phyloP scores from a whole-genome alignment of 2,113 vertebrate species.

The Dicentrarchus labrax region DNA sequence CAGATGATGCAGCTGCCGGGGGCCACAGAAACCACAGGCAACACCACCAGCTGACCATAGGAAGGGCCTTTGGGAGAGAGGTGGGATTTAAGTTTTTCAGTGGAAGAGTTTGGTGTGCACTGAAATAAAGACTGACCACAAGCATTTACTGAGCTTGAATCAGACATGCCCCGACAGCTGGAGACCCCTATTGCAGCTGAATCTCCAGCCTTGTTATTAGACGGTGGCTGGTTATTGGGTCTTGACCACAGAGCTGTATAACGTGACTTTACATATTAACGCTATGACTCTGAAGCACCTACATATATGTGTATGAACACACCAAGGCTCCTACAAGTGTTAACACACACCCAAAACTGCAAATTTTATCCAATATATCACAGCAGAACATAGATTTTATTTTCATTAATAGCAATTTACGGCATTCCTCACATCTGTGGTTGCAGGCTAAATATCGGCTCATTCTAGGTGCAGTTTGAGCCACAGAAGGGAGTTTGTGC shows the following conservation, averaged over 20 bases:
- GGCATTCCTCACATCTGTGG: conserved; percentile 51
- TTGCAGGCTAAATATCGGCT: conserved; percentile 34
- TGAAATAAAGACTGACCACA: conserved; percentile 52
- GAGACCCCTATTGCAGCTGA: not conserved
- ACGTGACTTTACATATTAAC: not conserved
- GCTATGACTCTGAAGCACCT: not conserved
- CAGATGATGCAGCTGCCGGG: conserved; percentile 33
- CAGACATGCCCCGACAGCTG: conserved; percentile 35
- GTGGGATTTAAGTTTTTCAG: conserved; percentile 42
- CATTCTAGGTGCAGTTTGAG: not conserved
- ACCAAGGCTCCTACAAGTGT: not conserved
- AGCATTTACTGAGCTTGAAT: conserved; percentile 20
- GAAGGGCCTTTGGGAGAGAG: conserved; percentile 44
- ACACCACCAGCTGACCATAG: conserved; percentile 53
- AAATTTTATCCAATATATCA: conserved; percentile 12
- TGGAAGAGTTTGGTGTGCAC: conserved; percentile 7
- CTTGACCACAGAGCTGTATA: conserved; percentile 18
- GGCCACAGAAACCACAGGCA: conserved; percentile 58
- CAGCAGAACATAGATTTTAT: conserved; percentile 44
- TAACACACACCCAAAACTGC: not conserved
- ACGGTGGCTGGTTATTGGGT: not conserved
- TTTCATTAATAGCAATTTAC: conserved; percentile 43
- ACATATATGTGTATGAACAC: conserved; percentile 13
- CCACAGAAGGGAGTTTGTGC: not conserved
- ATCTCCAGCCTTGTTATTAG: conserved; percentile 26